phyloP scores from a whole-genome alignment of 1,140 invertebrate species.

The Ladona fulva region DNA sequence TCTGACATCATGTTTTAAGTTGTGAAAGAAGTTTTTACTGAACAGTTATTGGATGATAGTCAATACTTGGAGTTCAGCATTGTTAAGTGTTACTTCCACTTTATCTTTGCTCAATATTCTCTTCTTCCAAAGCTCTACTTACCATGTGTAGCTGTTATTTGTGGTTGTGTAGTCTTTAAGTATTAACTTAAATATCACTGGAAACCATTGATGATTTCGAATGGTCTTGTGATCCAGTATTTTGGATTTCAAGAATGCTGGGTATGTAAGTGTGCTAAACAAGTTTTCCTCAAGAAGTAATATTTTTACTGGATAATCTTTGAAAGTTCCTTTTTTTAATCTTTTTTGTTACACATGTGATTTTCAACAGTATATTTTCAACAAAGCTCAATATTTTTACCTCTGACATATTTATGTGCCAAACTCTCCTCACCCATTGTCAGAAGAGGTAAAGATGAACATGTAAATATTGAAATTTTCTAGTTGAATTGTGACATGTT shows the following conservation, averaged over 20 bases:
- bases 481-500: neutral
- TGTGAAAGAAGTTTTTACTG: neutral
- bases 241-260: neutral
- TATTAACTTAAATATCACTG: neutral
- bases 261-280: neutral
- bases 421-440: neutral
- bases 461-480: too few species aligned
- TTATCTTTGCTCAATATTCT: constrained; percentile 1
- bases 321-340: neutral
- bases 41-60: neutral
- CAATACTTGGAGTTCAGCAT: neutral
- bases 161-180: constrained; percentile 4
- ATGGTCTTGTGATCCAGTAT: neutral
- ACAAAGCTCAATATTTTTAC: neutral
- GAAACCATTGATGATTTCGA: neutral
- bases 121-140: neutral
- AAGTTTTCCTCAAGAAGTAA: neutral
- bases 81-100: neutral
- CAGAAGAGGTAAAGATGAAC: neutral
- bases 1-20: neutral
- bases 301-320: neutral
- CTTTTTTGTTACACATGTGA: neutral
- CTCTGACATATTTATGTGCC: neutral
- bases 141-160: neutral
- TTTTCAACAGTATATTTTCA: neutral